Conservation (phyloP, 2,113 vertebrate genomes). For the Hyla sarda region DNA sequence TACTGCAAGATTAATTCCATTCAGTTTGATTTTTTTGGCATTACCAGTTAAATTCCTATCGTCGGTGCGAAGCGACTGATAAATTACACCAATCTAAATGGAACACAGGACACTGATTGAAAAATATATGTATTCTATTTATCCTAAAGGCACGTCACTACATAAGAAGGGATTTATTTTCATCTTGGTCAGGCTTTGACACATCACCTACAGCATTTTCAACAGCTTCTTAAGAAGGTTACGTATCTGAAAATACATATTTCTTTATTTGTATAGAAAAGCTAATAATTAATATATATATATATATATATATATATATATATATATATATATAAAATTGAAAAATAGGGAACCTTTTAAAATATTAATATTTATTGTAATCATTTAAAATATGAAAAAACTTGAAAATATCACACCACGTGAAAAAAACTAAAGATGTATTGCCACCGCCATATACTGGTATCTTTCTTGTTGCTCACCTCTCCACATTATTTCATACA, state of each 20-base stretch:
- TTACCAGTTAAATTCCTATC: conserved; percentile 49
- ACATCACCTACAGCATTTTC: not conserved
- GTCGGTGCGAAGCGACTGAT: conserved; percentile 27
- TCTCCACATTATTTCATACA: too few relatives aligned
- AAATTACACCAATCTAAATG: conserved; percentile 38
- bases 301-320: too few relatives aligned
- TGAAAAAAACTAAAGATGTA: too few relatives aligned
- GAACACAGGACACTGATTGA: conserved; percentile 39
- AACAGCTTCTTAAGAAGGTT: not conserved
- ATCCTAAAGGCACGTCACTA: conserved; percentile 47
- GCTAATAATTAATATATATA: conserved; percentile 12
- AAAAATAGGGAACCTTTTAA: too few relatives aligned
- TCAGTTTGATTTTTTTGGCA: conserved; percentile 59
- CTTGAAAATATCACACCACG: too few relatives aligned
- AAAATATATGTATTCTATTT: conserved; percentile 57
- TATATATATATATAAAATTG: too few relatives aligned
- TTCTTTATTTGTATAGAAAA: conserved; percentile 5
- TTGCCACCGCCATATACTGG: too few relatives aligned
- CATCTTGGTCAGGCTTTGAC: conserved; percentile 37
- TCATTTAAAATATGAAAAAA: too few relatives aligned
- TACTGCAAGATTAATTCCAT: conserved; percentile 65
- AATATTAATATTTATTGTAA: too few relatives aligned
- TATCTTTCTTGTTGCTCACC: too few relatives aligned
- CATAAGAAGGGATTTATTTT: conserved; percentile 50
- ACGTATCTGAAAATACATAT: conserved; percentile 34